phyloP scores from a whole-genome alignment of 2,113 vertebrate species.

The Lophius piscatorius region DNA sequence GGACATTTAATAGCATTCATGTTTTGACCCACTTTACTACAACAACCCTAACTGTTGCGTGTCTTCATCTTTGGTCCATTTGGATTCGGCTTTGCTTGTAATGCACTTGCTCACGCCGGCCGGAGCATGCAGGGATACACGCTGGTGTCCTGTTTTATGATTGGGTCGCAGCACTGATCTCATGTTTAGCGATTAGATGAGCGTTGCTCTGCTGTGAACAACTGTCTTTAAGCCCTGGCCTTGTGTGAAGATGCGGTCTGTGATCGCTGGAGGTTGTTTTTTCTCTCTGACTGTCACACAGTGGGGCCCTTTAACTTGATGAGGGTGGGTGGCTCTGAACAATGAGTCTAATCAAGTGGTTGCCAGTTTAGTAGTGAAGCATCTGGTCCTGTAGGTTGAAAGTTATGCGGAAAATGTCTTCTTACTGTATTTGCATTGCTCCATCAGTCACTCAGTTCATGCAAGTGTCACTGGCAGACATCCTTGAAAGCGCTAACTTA shows the following conservation, averaged over 20 bases:
- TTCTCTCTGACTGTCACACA: not conserved
- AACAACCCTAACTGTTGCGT: constrained; percentile 33
- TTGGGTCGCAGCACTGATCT: constrained; percentile 61
- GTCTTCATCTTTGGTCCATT: constrained; percentile 29
- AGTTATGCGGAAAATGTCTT: not conserved
- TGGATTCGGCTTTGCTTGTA: constrained; percentile 25
- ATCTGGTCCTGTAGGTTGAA: not conserved
- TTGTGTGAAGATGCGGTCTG: constrained; percentile 21
- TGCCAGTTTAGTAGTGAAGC: not conserved
- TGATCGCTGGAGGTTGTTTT: not conserved
- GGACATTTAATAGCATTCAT: constrained; percentile 17
- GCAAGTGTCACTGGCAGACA: constrained; percentile 20
- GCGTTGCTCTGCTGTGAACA: constrained; percentile 44
- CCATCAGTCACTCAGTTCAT: constrained; percentile 17
- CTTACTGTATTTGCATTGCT: not conserved
- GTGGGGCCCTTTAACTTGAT: constrained; percentile 5
- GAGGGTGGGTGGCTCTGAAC: constrained; percentile 12
- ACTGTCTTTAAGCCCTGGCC: constrained; percentile 37
- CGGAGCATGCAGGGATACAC: constrained; percentile 45
- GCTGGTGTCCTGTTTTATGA: constrained; percentile 62
- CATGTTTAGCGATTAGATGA: constrained; percentile 57
- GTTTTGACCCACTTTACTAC: constrained; percentile 62
- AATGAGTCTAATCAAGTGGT: constrained; percentile 16
- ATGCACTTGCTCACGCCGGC: constrained; percentile 18
- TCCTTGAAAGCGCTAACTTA: constrained; percentile 16